Evolutionary conservation across 2,888 invertebrate species (phyloP), one percentile per base, ranked within the genome.

Genomic region (Congeria kusceri): DNA sequence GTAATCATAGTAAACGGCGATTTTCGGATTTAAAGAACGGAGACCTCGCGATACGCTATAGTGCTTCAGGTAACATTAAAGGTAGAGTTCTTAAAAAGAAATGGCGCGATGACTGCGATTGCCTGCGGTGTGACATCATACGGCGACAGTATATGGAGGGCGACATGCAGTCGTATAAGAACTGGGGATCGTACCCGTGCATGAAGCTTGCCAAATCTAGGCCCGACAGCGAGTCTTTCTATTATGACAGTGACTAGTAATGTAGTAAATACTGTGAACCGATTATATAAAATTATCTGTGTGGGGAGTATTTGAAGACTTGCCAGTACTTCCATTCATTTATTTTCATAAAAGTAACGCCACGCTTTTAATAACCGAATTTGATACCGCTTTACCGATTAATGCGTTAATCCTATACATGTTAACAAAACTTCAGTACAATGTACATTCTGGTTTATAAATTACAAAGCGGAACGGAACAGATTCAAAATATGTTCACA

Each of bases 141-240:
- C 84, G 85, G 53, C 69, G 87, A 67, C 88, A 89, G 62, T 90
- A 71, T 76, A 66, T 77, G 28, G 89, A 89, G 32, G 87, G 87
- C 4, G 89, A 90, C 61, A 59, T 77, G 59, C 82, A 85, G 1
- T 80, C 85, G 28, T 89, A 90, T 65, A 71, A 80, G 44, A 77
- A 88, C 62, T 89, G 89, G 90, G 89, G 90, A 0, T 81, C 83
- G 25, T 90, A 89, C 71, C 89, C 90, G 4, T 90, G 89, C 66
- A 84, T 86, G 68, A 80, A 83, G 62, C 46, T 83, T 29, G 59
- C 83, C 18, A 82, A 83, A 68, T 77, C 80, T 27, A 82, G 80
- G 69, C 80, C 77, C 56, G 80, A 70, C 18, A 77, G 65, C 62
- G 76, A 82, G 49, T 78, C 73, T 32, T 85, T 70, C 65, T 82